A percentile compares a stretch with the other conserved stretches of the same genome.
phyloP scores from a whole-genome alignment of 2,113 vertebrate genomes.

The Ageneiosus marmoratus region DNA sequence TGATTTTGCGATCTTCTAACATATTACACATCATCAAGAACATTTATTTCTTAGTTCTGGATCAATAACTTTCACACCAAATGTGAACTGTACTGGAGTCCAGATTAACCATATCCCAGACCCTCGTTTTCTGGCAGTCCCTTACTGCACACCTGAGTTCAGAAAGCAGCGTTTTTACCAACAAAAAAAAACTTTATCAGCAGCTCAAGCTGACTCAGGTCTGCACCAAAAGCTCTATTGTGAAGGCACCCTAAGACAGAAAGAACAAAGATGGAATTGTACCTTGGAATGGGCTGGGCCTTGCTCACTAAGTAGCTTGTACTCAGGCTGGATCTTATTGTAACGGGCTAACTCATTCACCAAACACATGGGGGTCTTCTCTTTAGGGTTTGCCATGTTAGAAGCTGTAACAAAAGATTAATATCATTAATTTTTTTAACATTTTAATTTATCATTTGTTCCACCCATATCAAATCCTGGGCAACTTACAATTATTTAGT shows the following conservation, averaged over 20 bases:
- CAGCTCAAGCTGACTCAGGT: no score
- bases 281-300: constrained; percentile 94
- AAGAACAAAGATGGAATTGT: not conserved
- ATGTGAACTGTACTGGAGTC: no score
- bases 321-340: constrained; percentile 93
- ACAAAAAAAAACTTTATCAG: no score
- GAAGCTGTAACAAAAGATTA: constrained; percentile 75
- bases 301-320: constrained; percentile 92
- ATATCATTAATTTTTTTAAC: not conserved
- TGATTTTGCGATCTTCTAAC: no score
- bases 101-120: no score
- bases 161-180: no score
- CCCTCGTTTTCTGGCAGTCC: no score
- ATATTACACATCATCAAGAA: no score
- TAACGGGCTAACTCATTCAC: constrained; percentile 98
- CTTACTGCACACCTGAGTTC: no score
- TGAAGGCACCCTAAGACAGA: not conserved
- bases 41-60: no score
- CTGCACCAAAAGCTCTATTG: no score
- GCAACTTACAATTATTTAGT: not conserved
- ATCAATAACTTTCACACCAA: no score
- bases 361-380: constrained; percentile 97
- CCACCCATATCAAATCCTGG: not conserved
- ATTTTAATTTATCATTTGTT: not conserved
- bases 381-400: constrained; percentile 98